A percentile compares a stretch with the other conserved stretches of the same genome.
phyloP scores from a whole-genome alignment of 2,113 vertebrate genomes.

The human (Homo sapiens) region DNA sequence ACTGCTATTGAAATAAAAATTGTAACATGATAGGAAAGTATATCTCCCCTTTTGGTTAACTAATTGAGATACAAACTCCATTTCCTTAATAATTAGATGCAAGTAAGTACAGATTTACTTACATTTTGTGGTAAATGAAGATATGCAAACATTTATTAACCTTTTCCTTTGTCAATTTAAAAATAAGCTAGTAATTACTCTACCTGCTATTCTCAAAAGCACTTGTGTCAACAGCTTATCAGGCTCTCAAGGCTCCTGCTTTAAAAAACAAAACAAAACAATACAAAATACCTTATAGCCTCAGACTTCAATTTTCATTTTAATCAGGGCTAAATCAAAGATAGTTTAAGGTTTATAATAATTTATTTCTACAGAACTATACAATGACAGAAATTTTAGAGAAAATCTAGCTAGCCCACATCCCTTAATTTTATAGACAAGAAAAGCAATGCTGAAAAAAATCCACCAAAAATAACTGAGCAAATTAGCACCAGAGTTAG shows the following conservation, averaged over 20 bases:
- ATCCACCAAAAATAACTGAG: background rate
- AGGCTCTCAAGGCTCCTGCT: background rate
- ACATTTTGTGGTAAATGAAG: constrained; percentile 13
- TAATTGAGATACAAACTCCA: background rate
- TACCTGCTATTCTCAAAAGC: constrained; percentile 9
- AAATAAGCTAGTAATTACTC: constrained; percentile 15
- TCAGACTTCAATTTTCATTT: background rate
- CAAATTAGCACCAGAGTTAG: background rate
- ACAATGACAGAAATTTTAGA: background rate
- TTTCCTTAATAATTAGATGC: background rate
- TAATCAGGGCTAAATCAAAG: background rate
- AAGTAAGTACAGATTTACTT: background rate
- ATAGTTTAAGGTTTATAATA: background rate
- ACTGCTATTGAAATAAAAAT: background rate
- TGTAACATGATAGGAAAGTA: background rate
- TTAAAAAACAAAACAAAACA: background rate
- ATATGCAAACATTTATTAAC: background rate
- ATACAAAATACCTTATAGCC: background rate
- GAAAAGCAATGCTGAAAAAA: background rate
- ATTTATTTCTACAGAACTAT: background rate
- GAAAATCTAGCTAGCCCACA: background rate
- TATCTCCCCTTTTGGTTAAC: background rate
- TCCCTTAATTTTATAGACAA: background rate
- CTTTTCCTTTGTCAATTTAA: constrained; percentile 39
- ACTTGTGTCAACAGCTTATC: constrained; percentile 25